A percentile compares a stretch with the other conserved stretches of the same genome.
Conservation (phyloP, 2,797 vertebrate species). For the Gymnoscopelus microlampas region DNA sequence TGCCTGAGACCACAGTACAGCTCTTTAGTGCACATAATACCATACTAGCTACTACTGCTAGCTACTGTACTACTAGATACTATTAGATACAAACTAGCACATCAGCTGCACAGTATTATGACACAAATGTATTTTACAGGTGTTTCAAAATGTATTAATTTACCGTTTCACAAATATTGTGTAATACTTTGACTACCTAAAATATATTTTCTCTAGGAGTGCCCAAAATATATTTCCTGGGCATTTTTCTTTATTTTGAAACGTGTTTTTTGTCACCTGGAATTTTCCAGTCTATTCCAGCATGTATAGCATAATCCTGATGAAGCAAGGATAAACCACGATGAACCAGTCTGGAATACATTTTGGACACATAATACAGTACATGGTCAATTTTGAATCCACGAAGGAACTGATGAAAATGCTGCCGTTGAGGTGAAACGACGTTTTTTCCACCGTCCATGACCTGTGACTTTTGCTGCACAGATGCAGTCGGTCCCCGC, state of each 20-base stretch:
- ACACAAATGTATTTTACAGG: no score
- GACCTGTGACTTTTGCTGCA: constrained; percentile 4
- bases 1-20: constrained; percentile 72
- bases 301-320: background rate
- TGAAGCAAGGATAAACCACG: background rate
- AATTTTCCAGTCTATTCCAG: background rate
- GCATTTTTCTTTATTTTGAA: no score
- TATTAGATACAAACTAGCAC: no score
- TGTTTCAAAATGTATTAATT: no score
- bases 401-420: background rate
- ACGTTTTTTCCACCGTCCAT: background rate
- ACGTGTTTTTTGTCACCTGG: no score
- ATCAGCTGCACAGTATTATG: no score
- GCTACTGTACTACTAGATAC: no score
- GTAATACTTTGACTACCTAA: no score
- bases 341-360: background rate
- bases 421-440: background rate
- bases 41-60: background rate
- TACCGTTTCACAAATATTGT: no score
- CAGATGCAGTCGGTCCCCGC: background rate
- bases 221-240: no score
- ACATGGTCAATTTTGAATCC: background rate
- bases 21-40: constrained; percentile 24
- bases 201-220: no score
- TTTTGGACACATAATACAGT: background rate